phyloP scores from a whole-genome alignment of 2,797 vertebrate genomes.

The Sebastes vulpes region DNA sequence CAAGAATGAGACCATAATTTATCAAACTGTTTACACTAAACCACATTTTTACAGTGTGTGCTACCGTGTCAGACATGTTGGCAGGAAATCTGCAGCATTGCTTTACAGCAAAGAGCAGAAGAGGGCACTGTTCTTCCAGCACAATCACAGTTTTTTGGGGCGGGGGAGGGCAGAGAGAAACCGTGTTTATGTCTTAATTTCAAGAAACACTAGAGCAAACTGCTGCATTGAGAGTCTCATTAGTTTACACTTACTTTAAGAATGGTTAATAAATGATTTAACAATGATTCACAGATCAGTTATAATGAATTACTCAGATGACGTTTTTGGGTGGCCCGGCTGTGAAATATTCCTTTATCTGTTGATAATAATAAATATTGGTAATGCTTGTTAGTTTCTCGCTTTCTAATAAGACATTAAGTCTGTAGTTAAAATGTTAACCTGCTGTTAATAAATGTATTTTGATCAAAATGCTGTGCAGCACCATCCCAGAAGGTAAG shows the following conservation, averaged over 20 bases:
- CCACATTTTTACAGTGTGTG: background rate
- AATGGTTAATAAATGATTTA: no score
- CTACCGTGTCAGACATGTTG: background rate
- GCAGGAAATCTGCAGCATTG: background rate
- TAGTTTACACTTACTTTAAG: no score
- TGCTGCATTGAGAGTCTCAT: background rate
- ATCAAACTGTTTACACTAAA: background rate
- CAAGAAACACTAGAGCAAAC: background rate
- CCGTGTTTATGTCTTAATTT: background rate
- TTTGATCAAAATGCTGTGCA: background rate
- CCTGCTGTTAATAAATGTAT: background rate
- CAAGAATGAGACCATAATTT: background rate
- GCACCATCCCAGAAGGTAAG: background rate
- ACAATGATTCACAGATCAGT: no score
- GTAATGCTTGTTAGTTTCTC: background rate
- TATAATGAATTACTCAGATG: no score
- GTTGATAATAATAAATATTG: background rate
- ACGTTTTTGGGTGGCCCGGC: no score
- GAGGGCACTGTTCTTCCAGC: background rate
- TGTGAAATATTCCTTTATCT: no score
- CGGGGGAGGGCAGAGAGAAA: background rate
- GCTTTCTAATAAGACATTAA: no score
- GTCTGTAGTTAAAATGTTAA: background rate
- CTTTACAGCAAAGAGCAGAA: background rate
- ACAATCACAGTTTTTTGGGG: background rate